These are phyloP conservation scores for Peromyscus attwateri DNA, from an alignment of 2,797 vertebrate species.

Conservation along the genomic window DNA sequence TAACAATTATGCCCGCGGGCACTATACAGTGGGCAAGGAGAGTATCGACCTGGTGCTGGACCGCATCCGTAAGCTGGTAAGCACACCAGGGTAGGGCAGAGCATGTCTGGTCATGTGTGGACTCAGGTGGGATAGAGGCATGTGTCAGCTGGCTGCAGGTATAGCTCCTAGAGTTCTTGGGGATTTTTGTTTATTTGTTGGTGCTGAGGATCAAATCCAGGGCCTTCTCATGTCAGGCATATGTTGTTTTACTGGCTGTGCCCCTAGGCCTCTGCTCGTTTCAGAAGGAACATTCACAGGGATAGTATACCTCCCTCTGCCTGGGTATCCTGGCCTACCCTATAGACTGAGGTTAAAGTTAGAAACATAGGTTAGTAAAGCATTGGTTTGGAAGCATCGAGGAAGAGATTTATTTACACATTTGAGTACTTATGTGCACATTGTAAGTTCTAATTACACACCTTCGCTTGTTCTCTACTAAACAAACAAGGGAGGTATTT, in stretches of 20 bases:
- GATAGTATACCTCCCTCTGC: not conserved
- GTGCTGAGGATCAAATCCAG: not conserved
- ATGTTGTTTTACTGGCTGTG: not conserved
- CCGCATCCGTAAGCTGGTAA: conserved; percentile 89
- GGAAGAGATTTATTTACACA: not conserved
- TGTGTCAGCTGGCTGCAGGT: rapidly evolving
- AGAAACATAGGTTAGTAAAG: conserved; percentile 26
- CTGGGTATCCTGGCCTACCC: not conserved
- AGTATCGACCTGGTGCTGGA: conserved; percentile 89
- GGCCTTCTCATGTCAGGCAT: not conserved
- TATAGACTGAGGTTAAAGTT: not conserved
- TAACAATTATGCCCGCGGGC: conserved; percentile 90
- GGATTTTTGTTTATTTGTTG: not conserved
- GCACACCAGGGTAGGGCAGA: not conserved
- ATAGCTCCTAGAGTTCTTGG: not conserved
- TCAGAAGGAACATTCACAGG: not conserved
- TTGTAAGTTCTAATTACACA: not conserved
- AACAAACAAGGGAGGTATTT: not conserved
- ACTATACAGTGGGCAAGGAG: conserved; percentile 91
- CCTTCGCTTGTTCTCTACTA: not conserved
- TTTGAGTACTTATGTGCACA: not conserved
- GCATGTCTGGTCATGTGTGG: not conserved
- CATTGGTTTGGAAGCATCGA: conserved; percentile 10
- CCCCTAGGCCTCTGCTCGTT: not conserved
- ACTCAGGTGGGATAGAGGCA: not conserved